These are phyloP conservation scores for Anguilla rostrata DNA, from an alignment of 2,113 vertebrate species.

Conservation along the genomic window DNA sequence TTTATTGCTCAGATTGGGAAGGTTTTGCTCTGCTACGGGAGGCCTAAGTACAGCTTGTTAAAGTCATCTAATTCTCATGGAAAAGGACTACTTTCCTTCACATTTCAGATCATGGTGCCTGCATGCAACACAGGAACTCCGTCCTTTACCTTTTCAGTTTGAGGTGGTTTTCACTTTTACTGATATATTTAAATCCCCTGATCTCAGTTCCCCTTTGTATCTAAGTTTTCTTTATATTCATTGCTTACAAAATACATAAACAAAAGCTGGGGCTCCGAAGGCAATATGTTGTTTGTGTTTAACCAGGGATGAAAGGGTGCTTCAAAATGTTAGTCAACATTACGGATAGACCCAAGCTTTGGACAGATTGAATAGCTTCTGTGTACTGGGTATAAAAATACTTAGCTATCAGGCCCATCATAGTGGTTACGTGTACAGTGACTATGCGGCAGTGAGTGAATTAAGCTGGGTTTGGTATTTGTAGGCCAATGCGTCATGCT, in stretches of 20 bases:
- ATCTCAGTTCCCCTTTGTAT: not conserved
- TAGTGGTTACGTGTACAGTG: constrained; percentile 36
- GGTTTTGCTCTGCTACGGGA: not conserved
- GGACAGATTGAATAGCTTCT: not conserved
- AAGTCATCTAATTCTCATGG: not conserved
- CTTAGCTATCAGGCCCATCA: not conserved
- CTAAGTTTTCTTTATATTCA: not conserved
- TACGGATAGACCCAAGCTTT: not conserved
- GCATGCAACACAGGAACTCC: no score
- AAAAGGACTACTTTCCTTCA: not conserved
- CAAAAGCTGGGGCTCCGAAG: not conserved
- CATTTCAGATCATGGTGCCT: no score
- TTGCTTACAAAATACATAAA: not conserved
- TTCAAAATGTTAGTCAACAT: not conserved
- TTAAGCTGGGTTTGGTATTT: constrained; percentile 55
- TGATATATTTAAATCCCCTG: not conserved
- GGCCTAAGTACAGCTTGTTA: not conserved
- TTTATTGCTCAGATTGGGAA: not conserved
- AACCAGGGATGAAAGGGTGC: not conserved
- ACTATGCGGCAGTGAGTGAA: constrained; percentile 27
- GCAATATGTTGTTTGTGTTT: not conserved
- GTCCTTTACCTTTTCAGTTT: no score
- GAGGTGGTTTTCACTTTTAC: no score
- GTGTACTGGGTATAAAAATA: not conserved
- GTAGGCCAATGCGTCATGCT: constrained; percentile 58